Base-by-base conservation (phyloP, 1,140 invertebrate species). In the Steinernema feltiae region DNA sequence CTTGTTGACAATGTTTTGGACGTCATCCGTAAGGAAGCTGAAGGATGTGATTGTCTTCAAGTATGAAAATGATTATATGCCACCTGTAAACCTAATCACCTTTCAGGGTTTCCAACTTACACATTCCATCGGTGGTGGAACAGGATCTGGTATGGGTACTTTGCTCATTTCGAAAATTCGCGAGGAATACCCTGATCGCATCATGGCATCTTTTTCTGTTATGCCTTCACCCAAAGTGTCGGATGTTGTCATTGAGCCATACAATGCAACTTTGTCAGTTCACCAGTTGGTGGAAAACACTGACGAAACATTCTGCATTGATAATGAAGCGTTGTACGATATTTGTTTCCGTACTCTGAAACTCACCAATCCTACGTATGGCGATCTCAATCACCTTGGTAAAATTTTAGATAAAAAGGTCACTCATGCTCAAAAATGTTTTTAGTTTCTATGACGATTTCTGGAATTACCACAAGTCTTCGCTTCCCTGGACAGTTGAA, bases 201-300 rank as follows among this genome's bases (percentile, higher is more conserved):
- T 96, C 76, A 94, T 95, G 91, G 92, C 92, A 86, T 93, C 93
- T 30, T 95, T 93, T 87, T 93, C 92, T 1, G 92, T 95, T 71
- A 92, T 95, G 63, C 93, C 94, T 31, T 94, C 93, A 29, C 92
- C 93, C 1, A 94, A 94, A 88, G 93, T 89, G 78, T 41, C 91
- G 0, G 91, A 92, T 81, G 92, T 91, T 0, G 91, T 92, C 0
- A 91, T 92, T 0, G 92, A 92, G 81, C 92, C 91, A 0, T 92
- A 92, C 88, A 92, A 92, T 83, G 90, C 91, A 0, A 91, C 91
- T 0, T 87, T 92, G n/a, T 91, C 90, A 2, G 89, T 92, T 35
- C 90, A 91, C 77, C 91, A 91, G 79, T 84, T 92, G 76, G 90
- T 92, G 0, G 91, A 92, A 83, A 91, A 91, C 85, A 91, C 91